A percentile compares a stretch with the other conserved stretches of the same genome.
Evolutionary conservation across 2,888 invertebrate species (phyloP).

Genomic region (Pyrrhosoma nymphula): DNA sequence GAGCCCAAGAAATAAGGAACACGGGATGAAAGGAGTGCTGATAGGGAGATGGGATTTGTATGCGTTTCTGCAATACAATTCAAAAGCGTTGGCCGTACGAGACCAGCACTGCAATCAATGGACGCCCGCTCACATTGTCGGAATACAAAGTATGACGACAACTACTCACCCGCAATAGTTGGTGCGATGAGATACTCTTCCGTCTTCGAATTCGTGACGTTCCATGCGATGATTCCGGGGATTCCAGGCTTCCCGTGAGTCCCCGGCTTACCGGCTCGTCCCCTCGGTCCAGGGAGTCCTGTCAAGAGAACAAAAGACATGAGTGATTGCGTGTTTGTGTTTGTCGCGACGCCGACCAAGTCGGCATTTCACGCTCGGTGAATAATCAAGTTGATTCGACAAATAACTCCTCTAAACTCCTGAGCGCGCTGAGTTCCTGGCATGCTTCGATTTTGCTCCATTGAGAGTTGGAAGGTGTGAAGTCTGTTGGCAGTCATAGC

Average conservation of each 20-base stretch:
- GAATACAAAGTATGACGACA: background rate
- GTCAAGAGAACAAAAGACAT: conserved; percentile 75
- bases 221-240: conserved; percentile 90
- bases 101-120: too few species aligned
- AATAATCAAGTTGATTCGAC: background rate
- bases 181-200: conserved; percentile 91
- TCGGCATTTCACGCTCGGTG: background rate
- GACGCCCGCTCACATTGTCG: too few species aligned
- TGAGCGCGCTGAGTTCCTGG: too few species aligned
- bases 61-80: too few species aligned
- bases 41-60: too few species aligned
- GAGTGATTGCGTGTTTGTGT: background rate
- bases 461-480: too few species aligned
- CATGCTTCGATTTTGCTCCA: too few species aligned
- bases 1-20: too few species aligned
- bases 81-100: too few species aligned
- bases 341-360: background rate
- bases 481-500: too few species aligned
- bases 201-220: conserved; percentile 79
- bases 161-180: conserved; percentile 85
- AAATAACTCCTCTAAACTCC: too few species aligned
- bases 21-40: too few species aligned
- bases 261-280: conserved; percentile 84
- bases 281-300: conserved; percentile 82
- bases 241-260: conserved; percentile 87